Conservation (phyloP, 2,888 invertebrate species). For the Clusia tigrina region DNA sequence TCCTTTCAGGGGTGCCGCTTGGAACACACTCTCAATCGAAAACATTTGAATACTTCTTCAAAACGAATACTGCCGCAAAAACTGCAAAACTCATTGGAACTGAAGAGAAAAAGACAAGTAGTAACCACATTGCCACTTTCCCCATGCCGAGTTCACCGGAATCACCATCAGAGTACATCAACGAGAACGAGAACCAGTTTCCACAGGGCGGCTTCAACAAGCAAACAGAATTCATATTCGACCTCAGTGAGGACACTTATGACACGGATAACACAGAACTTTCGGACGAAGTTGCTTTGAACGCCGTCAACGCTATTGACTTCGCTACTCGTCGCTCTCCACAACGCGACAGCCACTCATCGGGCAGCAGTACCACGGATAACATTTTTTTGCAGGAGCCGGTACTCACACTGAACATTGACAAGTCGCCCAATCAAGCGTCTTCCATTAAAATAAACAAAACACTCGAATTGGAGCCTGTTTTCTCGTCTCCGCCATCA, state of each 20-base stretch:
- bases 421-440: conserved; percentile 63
- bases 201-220: too few species aligned
- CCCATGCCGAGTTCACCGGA: conserved; percentile 23
- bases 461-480: conserved; percentile 56
- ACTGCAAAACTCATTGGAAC: conserved; percentile 27
- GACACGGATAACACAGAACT: conserved; percentile 38
- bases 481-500: conserved; percentile 59
- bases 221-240: conserved; percentile 31
- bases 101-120: conserved; percentile 18
- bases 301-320: conserved; percentile 16
- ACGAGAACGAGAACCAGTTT: too few species aligned
- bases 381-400: conserved; percentile 65
- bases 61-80: conserved; percentile 50
- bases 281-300: conserved; percentile 20
- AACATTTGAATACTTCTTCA: conserved; percentile 60
- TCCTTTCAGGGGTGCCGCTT: conserved; percentile 49
- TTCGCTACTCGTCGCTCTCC: conserved; percentile 46
- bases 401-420: conserved; percentile 62
- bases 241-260: conserved; percentile 40
- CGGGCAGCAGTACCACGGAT: conserved; percentile 50
- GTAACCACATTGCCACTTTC: conserved; percentile 28
- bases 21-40: conserved; percentile 60
- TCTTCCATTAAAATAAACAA: conserved; percentile 63
- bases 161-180: conserved; percentile 26
- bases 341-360: conserved; percentile 51